These are phyloP conservation scores for Mellilla xanthometata DNA, from an alignment of 2,888 invertebrate species.

Conservation along the genomic window DNA sequence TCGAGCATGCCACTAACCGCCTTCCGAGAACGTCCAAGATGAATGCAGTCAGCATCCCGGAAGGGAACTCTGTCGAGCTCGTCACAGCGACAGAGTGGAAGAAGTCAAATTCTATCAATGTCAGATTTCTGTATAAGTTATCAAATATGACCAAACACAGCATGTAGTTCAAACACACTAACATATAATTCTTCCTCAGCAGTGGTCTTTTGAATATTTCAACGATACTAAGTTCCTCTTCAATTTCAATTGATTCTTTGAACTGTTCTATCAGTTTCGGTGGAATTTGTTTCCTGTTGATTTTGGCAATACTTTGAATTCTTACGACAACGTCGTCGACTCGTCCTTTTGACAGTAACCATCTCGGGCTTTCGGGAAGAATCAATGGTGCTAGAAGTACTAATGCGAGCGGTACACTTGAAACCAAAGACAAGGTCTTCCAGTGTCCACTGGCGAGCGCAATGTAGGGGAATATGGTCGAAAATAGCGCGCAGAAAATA, in stretches of 20 bases:
- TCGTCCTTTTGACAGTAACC: conserved; percentile 54
- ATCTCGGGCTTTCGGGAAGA: conserved; percentile 58
- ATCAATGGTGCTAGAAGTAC: conserved; percentile 48
- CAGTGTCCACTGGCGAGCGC: conserved; percentile 54
- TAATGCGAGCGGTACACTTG: conserved; percentile 49
- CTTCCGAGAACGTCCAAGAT: conserved; percentile 55
- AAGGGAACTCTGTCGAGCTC: conserved; percentile 56
- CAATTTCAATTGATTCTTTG: conserved; percentile 33
- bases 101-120: conserved; percentile 52
- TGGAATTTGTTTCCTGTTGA: conserved; percentile 51
- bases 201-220: conserved; percentile 51
- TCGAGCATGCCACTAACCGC: conserved; percentile 46
- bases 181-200: conserved; percentile 46
- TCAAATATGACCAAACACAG: conserved; percentile 52
- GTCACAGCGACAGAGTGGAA: conserved; percentile 56
- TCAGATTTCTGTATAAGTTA: conserved; percentile 49
- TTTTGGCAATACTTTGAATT: conserved; percentile 45
- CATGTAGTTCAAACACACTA: conserved; percentile 49
- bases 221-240: conserved; percentile 37
- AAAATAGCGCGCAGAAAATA: conserved; percentile 47
- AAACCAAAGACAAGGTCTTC: conserved; percentile 53
- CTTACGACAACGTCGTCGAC: conserved; percentile 52
- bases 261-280: conserved; percentile 49
- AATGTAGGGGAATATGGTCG: conserved; percentile 51
- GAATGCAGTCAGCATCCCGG: conserved; percentile 49